Conservation (phyloP, 2,888 invertebrate genomes). For the Morpho achilles region DNA sequence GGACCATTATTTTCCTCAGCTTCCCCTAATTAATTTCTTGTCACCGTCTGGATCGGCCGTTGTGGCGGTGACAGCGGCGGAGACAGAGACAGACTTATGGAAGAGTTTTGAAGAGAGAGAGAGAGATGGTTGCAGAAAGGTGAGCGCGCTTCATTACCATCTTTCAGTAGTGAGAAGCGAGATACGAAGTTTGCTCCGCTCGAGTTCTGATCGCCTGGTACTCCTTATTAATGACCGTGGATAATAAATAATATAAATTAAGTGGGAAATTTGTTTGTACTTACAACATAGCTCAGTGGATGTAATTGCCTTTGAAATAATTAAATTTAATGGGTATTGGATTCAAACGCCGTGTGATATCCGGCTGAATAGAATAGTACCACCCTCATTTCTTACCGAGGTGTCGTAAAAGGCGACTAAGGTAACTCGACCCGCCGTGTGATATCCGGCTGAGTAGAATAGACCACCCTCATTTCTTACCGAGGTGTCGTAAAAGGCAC, state of each 20-base stretch:
- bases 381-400: too few relatives aligned
- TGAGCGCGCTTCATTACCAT: constrained; percentile 73
- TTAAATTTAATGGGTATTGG: too few relatives aligned
- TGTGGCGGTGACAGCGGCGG: constrained; percentile 66
- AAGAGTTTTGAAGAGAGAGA: constrained; percentile 27
- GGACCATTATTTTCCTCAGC: constrained; percentile 72
- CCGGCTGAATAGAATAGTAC: too few relatives aligned
- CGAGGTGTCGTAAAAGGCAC: too few relatives aligned
- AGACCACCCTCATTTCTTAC: too few relatives aligned
- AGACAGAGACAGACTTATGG: constrained; percentile 40
- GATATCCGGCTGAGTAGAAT: too few relatives aligned
- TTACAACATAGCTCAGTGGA: neutral
- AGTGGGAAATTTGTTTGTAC: constrained; percentile 18
- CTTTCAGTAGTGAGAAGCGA: constrained; percentile 70
- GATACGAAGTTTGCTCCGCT: constrained; percentile 59
- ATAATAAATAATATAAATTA: constrained; percentile 42
- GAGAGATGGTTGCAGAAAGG: constrained; percentile 51
- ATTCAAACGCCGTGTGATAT: too few relatives aligned
- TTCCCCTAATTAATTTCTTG: constrained; percentile 79
- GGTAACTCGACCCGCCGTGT: too few relatives aligned
- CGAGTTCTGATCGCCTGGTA: constrained; percentile 62
- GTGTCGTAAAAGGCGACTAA: too few relatives aligned
- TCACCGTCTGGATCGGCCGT: constrained; percentile 72
- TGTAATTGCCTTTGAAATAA: too few relatives aligned
- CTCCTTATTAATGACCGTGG: constrained; percentile 61